A percentile compares a stretch with the other conserved stretches of the same genome.
Conservation (phyloP, 2,888 invertebrate genomes). For the Caenorhabditis macrosperma region DNA sequence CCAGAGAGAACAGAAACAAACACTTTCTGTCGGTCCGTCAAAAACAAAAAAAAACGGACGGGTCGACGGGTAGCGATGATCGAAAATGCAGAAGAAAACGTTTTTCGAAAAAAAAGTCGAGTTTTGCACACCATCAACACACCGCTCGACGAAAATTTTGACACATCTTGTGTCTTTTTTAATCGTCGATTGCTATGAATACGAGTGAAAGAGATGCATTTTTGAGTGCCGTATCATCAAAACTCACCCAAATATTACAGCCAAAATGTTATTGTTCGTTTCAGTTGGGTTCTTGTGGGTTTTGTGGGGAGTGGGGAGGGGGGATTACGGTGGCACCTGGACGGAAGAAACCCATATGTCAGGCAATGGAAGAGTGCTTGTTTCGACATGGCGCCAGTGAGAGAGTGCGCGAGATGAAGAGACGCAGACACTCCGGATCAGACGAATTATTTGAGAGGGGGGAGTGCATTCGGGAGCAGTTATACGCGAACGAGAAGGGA, state of each 20-base stretch:
- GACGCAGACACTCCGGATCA: slow-evolving; percentile 32
- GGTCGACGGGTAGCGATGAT: not conserved
- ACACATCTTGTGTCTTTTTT: slow-evolving; percentile 39
- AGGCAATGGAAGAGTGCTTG: slow-evolving; percentile 20
- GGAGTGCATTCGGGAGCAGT: not conserved
- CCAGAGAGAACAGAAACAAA: not conserved
- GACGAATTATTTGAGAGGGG: slow-evolving; percentile 8
- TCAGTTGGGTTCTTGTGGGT: not conserved
- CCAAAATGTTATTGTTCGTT: slow-evolving; percentile 10
- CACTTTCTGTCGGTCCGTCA: not conserved
- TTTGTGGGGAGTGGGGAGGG: not conserved
- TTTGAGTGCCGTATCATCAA: slow-evolving; percentile 39
- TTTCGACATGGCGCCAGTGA: slow-evolving; percentile 50
- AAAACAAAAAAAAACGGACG: not conserved
- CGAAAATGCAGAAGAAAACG: slow-evolving; percentile 47
- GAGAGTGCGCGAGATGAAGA: slow-evolving; percentile 1
- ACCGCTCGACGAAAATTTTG: slow-evolving; percentile 26
- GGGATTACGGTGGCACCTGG: slow-evolving; percentile 44
- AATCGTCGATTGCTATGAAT: slow-evolving; percentile 40
- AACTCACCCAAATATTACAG: slow-evolving; percentile 7
- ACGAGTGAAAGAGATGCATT: slow-evolving; percentile 35
- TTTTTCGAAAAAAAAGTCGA: slow-evolving; percentile 42
- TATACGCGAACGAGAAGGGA: not conserved
- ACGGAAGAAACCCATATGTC: slow-evolving; percentile 45
- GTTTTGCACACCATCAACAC: slow-evolving; percentile 42